Evolutionary conservation across 2,797 vertebrate species (phyloP).

Genomic region (Danionella dracula): DNA sequence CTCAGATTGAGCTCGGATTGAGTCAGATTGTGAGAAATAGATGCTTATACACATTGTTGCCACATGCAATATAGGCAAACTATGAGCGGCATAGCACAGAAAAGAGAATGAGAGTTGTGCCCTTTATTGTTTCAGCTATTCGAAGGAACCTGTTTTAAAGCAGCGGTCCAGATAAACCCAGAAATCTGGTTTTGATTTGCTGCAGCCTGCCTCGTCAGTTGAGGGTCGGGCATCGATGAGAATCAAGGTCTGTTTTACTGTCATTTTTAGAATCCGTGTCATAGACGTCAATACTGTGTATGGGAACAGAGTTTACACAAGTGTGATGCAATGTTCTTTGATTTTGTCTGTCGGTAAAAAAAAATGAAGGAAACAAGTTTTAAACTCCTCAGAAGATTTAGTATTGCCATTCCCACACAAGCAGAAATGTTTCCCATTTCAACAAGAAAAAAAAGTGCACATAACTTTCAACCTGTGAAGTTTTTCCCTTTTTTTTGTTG

Average conservation of each 20-base stretch:
- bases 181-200: background rate
- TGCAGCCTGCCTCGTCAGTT: slow-evolving; percentile 1
- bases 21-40: slow-evolving; percentile 8
- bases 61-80: slow-evolving; percentile 32
- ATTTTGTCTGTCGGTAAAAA: background rate
- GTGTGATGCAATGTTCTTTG: slow-evolving; percentile 33
- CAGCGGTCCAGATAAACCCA: background rate
- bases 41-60: slow-evolving; percentile 19
- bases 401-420: slow-evolving; percentile 55
- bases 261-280: slow-evolving; percentile 15
- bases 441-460: slow-evolving; percentile 40
- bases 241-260: background rate
- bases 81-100: slow-evolving; percentile 1
- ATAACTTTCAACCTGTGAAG: slow-evolving; percentile 44
- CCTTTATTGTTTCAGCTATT: background rate
- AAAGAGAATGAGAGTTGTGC: background rate
- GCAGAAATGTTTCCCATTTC: slow-evolving; percentile 28
- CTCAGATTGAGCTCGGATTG: background rate
- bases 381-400: slow-evolving; percentile 51
- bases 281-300: slow-evolving; percentile 35
- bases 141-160: background rate
- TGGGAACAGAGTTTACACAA: slow-evolving; percentile 42
- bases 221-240: background rate
- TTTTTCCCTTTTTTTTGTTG: slow-evolving; percentile 41
- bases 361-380: slow-evolving; percentile 41